Base-by-base conservation (phyloP, 2,113 vertebrate species). In the Oncorhynchus mykiss region DNA sequence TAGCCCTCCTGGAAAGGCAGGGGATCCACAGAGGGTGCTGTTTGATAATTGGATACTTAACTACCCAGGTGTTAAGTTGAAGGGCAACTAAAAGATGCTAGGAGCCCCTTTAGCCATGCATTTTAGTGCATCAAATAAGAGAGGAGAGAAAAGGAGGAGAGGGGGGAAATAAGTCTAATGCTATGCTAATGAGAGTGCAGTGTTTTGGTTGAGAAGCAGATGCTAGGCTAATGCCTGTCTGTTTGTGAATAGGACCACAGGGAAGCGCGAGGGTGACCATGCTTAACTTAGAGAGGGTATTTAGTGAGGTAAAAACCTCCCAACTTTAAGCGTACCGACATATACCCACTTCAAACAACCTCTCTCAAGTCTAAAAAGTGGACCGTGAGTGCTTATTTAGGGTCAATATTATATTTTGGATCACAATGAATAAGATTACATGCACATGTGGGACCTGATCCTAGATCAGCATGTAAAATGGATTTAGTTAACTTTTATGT, bases 1-100 rank as follows among this genome's bases (percentile, higher is more conserved):
- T 20, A 48, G 34, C 68, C n/a, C 11, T 49, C 22, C 4, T 70
- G 45, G 34, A 71, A n/a, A 45, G 31, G 18, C 54, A 7, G n/a
- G 39, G 34, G n/a, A 51, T 71, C 69, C 69, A 49, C 69, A 71
- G 16, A 49, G 49, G 49, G 13, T 14, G 11, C 59, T 71, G 49
- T 71, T 27, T 51, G 45, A 71, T 48, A 16, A 31, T 31, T 31
- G 4, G 29, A 31, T 31, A 31, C 29, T 31, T 31, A 31, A 31
- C 29, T 31, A 31, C 29, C 29, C 29, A 31, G 29, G 29, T 31
- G 29, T 31, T 31, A 31, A 31, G 22, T 24, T n/a, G 45, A 49
- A 22, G 39, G 48, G 39, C 39, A 48, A n/a, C 67, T 70, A 54
- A 54, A 54, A 54, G 3, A 18, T 18, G 51, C 51, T 54, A 54